Conservation (phyloP, 2,113 vertebrate genomes). For the Alces alces region DNA sequence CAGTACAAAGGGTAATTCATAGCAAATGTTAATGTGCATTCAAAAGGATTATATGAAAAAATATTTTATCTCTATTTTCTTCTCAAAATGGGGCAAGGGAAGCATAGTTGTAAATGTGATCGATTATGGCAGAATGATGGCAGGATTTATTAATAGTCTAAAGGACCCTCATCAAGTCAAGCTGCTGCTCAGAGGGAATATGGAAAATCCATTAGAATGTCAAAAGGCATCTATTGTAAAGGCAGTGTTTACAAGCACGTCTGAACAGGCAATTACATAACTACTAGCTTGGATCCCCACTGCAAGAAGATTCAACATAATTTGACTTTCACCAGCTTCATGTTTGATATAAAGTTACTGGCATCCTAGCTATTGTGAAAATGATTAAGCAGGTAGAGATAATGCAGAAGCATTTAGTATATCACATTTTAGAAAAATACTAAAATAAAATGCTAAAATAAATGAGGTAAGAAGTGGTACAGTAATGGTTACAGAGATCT, state of each 20-base stretch:
- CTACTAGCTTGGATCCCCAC: neutral
- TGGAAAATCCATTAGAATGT: slow-evolving; percentile 38
- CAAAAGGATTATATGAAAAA: neutral
- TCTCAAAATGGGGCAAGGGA: neutral
- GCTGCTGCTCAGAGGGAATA: slow-evolving; percentile 6
- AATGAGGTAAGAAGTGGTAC: neutral
- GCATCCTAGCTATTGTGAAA: neutral
- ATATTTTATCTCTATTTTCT: slow-evolving; percentile 1
- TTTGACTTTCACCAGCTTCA: neutral
- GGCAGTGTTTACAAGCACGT: neutral
- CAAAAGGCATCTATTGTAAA: neutral
- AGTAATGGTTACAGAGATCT: neutral
- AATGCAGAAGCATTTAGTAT: neutral
- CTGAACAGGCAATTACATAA: neutral
- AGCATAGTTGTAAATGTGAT: slow-evolving; percentile 8
- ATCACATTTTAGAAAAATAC: neutral
- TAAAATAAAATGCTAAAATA: slow-evolving; percentile 5
- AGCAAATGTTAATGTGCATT: neutral
- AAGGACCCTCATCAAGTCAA: neutral
- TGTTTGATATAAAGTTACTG: slow-evolving; percentile 21
- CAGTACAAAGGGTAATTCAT: neutral
- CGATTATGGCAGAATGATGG: slow-evolving; percentile 27
- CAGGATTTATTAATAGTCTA: slow-evolving; percentile 20
- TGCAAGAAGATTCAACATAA: neutral
- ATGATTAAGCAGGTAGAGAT: neutral